These are phyloP conservation scores for Aporrectodea caliginosa DNA, from an alignment of 1,140 invertebrate species.

Conservation along the genomic window DNA sequence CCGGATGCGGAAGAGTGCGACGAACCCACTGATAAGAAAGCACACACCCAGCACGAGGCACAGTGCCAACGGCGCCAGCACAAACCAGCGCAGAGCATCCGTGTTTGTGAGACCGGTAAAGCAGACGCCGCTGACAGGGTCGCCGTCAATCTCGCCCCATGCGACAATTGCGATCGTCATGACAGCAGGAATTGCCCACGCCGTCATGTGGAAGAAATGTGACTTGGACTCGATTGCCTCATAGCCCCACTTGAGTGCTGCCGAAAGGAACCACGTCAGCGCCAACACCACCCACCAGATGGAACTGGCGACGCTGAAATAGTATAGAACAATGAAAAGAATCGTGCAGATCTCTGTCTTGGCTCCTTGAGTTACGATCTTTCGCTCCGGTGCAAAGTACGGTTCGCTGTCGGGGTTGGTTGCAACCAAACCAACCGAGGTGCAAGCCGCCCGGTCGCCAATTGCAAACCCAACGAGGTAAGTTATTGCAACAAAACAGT, in stretches of 20 bases:
- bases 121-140: conserved; percentile 92
- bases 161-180: conserved; percentile 87
- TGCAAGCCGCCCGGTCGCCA: conserved; percentile 83
- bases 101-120: conserved; percentile 90
- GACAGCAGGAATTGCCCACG: conserved; percentile 89
- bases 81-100: conserved; percentile 79
- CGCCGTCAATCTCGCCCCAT: conserved; percentile 93
- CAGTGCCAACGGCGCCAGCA: conserved; percentile 82
- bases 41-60: conserved; percentile 90
- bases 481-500: conserved; percentile 85
- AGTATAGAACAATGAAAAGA: conserved; percentile 95
- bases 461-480: conserved; percentile 81
- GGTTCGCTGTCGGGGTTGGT: conserved; percentile 61
- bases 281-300: conserved; percentile 99
- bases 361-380: conserved; percentile 76
- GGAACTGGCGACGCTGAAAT: conserved; percentile 94
- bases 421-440: neutral
- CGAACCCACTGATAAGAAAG: conserved; percentile 90
- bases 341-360: conserved; percentile 88
- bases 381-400: conserved; percentile 62
- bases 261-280: conserved; percentile 95
- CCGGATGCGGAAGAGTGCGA: conserved; percentile 89
- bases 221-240: conserved; percentile 97
- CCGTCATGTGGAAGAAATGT: conserved; percentile 94
- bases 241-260: conserved; percentile 99